Conservation (phyloP, 1,140 invertebrate genomes). For the Parasteatoda tepidariorum region DNA sequence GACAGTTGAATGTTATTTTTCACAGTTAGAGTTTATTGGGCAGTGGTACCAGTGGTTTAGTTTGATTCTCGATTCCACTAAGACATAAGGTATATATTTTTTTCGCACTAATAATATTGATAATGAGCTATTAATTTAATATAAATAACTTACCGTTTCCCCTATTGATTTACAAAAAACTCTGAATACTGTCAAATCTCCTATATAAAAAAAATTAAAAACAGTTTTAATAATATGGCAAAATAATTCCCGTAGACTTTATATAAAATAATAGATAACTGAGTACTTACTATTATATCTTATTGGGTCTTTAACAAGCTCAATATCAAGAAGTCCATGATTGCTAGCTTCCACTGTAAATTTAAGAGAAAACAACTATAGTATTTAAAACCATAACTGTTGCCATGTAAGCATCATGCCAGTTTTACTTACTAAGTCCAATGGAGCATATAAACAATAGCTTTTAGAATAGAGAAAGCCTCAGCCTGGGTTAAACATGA, state of each 20-base stretch:
- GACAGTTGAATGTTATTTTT: too few species aligned
- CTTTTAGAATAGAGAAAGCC: too few species aligned
- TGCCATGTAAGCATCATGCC: too few species aligned
- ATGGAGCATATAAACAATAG: too few species aligned
- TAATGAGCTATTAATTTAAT: too few species aligned
- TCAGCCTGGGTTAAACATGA: too few species aligned
- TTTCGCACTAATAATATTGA: too few species aligned
- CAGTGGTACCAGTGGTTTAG: too few species aligned
- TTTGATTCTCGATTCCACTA: too few species aligned
- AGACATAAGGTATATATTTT: too few species aligned
- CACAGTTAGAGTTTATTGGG: too few species aligned
- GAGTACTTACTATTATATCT: slow-evolving; percentile 47
- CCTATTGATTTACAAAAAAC: slow-evolving; percentile 70
- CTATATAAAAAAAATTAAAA: neutral
- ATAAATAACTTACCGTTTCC: slow-evolving; percentile 65
- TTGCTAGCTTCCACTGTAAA: slow-evolving; percentile 16
- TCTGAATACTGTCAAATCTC: slow-evolving; percentile 71
- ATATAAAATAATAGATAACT: neutral
- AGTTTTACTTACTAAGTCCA: too few species aligned
- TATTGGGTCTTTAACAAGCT: slow-evolving; percentile 36
- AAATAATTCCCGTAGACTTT: neutral
- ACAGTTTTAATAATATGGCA: neutral
- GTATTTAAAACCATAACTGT: neutral
- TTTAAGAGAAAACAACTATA: slow-evolving; percentile 61
- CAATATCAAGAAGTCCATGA: neutral